phyloP scores from a whole-genome alignment of 64 coral and sea anemone species.

The Exaiptasia diaphana region DNA sequence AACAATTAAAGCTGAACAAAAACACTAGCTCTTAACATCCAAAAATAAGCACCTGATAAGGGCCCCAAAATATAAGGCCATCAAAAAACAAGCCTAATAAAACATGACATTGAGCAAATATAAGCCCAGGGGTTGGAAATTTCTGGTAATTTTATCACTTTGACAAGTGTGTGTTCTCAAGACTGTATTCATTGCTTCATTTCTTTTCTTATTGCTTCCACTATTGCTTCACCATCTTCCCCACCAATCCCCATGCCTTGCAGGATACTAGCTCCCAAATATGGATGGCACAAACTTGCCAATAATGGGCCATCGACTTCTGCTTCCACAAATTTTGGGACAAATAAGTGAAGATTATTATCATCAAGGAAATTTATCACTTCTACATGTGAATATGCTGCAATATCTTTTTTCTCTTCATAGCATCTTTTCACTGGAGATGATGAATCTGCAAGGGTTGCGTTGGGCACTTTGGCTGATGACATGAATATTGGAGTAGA shows the following conservation, averaged over 20 bases:
- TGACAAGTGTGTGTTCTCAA: neutral
- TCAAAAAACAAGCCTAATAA: neutral
- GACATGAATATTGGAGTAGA: neutral
- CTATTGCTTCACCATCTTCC: neutral
- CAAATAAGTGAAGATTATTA: conserved; percentile 18
- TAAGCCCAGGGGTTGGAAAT: conserved; percentile 1
- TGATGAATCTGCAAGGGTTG: neutral
- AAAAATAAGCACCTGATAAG: neutral
- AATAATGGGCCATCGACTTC: conserved; percentile 9
- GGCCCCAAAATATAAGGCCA: neutral
- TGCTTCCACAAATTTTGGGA: conserved; percentile 21
- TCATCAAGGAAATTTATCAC: conserved; percentile 9
- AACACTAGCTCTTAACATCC: neutral
- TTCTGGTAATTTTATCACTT: neutral
- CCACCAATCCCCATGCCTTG: conserved; percentile 15
- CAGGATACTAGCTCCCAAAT: conserved; percentile 9
- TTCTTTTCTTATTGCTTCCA: conserved; percentile 10
- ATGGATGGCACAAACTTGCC: neutral
- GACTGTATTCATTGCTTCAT: neutral
- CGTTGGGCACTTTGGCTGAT: neutral
- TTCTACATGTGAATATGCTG: neutral
- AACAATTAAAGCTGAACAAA: neutral
- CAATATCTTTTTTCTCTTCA: conserved; percentile 1
- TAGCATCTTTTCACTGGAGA: neutral
- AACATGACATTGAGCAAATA: conserved; percentile 3